Percentiles rank a stretch among this genome's conserved stretches.
phyloP scores from a whole-genome alignment of 2,797 vertebrate species.

The Tympanoctomys barrerae region DNA sequence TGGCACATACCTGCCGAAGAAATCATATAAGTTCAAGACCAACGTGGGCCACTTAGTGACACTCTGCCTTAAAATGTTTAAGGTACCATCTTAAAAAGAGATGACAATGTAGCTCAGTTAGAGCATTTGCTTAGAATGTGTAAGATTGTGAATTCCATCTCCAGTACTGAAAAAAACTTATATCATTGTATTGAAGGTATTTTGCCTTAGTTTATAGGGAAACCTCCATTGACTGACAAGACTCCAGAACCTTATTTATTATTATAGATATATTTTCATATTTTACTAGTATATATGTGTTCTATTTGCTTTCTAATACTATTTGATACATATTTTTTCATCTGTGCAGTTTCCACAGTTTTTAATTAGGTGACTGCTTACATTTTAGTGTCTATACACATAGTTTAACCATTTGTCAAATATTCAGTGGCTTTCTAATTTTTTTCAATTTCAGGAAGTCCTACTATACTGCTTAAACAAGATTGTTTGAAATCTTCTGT shows the following conservation, averaged over 20 bases:
- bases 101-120: not conserved
- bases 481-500: constrained; percentile 34
- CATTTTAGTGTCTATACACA: constrained; percentile 31
- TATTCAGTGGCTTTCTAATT: not conserved
- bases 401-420: constrained; percentile 52
- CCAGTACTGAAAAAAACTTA: not conserved
- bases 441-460: constrained; percentile 8
- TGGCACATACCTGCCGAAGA: not conserved
- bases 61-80: not conserved
- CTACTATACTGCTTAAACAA: constrained; percentile 27
- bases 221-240: not conserved
- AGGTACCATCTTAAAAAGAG: not conserved
- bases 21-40: not conserved
- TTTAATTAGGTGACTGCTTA: not conserved
- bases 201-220: constrained; percentile 32
- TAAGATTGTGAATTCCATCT: not conserved
- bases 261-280: not conserved
- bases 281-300: constrained; percentile 21
- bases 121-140: not conserved
- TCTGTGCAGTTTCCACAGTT: not conserved
- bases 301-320: not conserved
- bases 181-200: not conserved
- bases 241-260: not conserved
- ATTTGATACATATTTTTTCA: constrained; percentile 17
- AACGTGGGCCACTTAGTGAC: not conserved